A percentile compares a stretch with the other conserved stretches of the same genome.
phyloP scores from a whole-genome alignment of 2,797 vertebrate species.

The Myotis vivesi region DNA sequence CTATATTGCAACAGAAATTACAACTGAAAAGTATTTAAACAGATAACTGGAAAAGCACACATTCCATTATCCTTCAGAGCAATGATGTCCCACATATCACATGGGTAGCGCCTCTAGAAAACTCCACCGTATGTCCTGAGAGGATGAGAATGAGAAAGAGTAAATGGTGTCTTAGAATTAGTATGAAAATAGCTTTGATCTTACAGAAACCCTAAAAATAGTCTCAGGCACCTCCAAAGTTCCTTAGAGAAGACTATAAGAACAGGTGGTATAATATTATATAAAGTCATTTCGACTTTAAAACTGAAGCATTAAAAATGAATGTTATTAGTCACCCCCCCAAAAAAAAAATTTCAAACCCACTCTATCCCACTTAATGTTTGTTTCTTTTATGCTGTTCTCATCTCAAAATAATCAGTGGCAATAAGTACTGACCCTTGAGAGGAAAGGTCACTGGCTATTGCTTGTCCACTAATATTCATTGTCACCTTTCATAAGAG shows the following conservation, averaged over 20 bases:
- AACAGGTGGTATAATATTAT: background rate
- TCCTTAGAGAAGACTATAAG: background rate
- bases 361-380: background rate
- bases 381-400: background rate
- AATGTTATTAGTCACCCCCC: background rate
- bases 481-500: background rate
- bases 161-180: background rate
- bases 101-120: background rate
- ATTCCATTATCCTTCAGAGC: background rate
- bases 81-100: background rate
- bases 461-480: background rate
- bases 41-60: background rate
- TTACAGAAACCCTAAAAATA: background rate
- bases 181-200: background rate
- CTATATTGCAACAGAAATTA: background rate
- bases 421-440: background rate
- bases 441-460: background rate
- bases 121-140: background rate
- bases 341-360: background rate
- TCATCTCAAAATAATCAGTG: background rate
- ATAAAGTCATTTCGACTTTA: background rate
- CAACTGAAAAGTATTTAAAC: background rate
- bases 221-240: background rate
- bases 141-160: background rate
- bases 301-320: background rate